phyloP scores from a whole-genome alignment of 2,113 vertebrate genomes.

The Tyto alba region DNA sequence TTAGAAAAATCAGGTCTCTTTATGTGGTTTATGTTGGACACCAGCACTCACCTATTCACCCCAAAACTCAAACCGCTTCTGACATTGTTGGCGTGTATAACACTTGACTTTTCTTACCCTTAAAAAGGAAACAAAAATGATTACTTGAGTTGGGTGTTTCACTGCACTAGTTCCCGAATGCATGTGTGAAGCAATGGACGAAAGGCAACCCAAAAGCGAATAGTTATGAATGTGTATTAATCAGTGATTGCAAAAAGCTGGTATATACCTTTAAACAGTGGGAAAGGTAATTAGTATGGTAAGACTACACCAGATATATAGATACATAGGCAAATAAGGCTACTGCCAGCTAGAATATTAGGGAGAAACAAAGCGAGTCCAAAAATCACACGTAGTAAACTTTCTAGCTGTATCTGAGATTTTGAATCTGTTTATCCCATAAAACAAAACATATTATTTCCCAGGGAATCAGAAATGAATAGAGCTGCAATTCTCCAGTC shows the following conservation, averaged over 20 bases:
- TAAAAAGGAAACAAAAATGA: not conserved
- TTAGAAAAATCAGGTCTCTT: not conserved
- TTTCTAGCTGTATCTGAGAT: not conserved
- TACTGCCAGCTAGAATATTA: not conserved
- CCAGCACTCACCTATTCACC: not conserved
- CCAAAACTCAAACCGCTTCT: not conserved
- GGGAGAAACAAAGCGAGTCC: not conserved
- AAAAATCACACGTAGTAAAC: not conserved
- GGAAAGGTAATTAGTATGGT: not conserved
- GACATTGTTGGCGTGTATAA: not conserved
- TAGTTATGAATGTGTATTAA: rapidly evolving
- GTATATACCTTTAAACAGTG: not conserved
- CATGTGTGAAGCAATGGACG: not conserved
- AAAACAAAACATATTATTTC: not conserved
- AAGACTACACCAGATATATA: not conserved
- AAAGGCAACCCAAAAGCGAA: not conserved
- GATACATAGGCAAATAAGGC: not conserved
- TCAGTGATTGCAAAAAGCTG: not conserved
- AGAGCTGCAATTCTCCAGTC: not conserved
- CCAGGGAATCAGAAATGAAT: not conserved
- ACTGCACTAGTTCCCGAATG: not conserved
- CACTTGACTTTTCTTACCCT: not conserved
- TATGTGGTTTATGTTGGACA: not conserved
- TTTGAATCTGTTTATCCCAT: not conserved
- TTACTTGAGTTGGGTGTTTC: not conserved